Base-by-base conservation (phyloP, 2,888 invertebrate species). In the Copidosoma aretas region DNA sequence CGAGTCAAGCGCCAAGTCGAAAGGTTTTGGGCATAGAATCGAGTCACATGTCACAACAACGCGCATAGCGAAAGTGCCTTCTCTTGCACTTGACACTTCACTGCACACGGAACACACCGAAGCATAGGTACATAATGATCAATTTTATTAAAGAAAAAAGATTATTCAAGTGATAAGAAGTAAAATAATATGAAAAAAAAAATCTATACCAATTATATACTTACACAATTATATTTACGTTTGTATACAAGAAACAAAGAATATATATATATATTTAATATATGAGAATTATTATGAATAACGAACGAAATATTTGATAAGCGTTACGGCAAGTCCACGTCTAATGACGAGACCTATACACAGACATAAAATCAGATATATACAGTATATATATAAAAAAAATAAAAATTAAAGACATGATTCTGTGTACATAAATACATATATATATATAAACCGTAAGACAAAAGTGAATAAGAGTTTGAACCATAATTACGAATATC, bases 1-100 rank as follows among this genome's bases (percentile, higher is more conserved):
- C 58, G 58, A 70, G 62, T 68, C 63, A 68, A 72, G 66, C 69
- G 70, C 64, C 69, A 73, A 70, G 68, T 67, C 25, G 53, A 58
- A 67, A 71, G 74, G 76, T 75, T 74, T 73, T 73, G 76, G 75
- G 75, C 68, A 70, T 72, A 62, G 39, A 15, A 64, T 64, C 72
- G 73, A 76, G 74, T 75, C 67, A 72, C 71, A 73, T 66, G 70
- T 72, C 72, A 70, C 65, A 73, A 70, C 65, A 73, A 73, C 60
- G 60, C 51, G 79, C 76, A 79, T 79, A 82, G 82, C 80, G 80
- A 77, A 83, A 83, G 82, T 83, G 83, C 83, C 83, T 83, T 83
- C 79, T 81, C 79, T 80, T 81, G 82, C 82, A 83, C 82, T 81
- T 75, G 77, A 81, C 79, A 79, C 79, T 78, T 78, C 77, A 79